phyloP scores from a whole-genome alignment of 2,113 vertebrate species.

The Amphilophus citrinellus region DNA sequence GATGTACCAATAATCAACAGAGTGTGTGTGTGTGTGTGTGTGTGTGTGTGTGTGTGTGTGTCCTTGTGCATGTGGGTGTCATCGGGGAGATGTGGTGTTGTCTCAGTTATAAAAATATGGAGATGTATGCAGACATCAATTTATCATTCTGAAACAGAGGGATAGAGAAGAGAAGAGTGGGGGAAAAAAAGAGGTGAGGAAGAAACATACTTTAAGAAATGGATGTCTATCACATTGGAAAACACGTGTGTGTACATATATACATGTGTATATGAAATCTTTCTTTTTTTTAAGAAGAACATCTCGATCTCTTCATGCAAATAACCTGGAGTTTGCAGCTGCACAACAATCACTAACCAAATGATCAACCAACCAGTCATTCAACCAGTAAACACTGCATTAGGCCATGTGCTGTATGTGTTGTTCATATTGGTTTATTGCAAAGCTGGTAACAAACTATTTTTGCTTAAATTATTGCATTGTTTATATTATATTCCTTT shows the following conservation, averaged over 20 bases:
- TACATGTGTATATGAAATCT: not conserved
- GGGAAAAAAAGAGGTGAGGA: not conserved
- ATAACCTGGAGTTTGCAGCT: not conserved
- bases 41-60: slow-evolving; percentile 10
- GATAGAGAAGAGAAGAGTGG: not conserved
- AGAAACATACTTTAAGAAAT: not conserved
- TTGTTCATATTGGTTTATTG: not conserved
- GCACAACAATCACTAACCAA: not conserved
- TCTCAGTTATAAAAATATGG: slow-evolving; percentile 48
- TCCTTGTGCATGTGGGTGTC: slow-evolving; percentile 6
- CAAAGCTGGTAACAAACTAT: not conserved
- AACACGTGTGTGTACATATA: not conserved
- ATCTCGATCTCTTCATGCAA: not conserved
- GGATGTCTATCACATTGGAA: slow-evolving; percentile 14
- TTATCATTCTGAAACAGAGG: slow-evolving; percentile 42
- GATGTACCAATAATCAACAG: slow-evolving; percentile 33
- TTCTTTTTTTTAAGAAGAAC: not conserved
- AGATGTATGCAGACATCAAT: slow-evolving; percentile 56
- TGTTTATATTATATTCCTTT: too few species aligned
- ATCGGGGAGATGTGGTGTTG: slow-evolving; percentile 25
- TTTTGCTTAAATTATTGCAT: not conserved
- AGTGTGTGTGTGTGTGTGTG: not conserved
- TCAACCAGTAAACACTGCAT: not conserved
- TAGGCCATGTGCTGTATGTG: not conserved
- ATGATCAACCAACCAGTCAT: not conserved